Percentiles rank a stretch among this genome's conserved stretches.
phyloP scores from a whole-genome alignment of 2,113 vertebrate species.

The Mobula hypostoma region DNA sequence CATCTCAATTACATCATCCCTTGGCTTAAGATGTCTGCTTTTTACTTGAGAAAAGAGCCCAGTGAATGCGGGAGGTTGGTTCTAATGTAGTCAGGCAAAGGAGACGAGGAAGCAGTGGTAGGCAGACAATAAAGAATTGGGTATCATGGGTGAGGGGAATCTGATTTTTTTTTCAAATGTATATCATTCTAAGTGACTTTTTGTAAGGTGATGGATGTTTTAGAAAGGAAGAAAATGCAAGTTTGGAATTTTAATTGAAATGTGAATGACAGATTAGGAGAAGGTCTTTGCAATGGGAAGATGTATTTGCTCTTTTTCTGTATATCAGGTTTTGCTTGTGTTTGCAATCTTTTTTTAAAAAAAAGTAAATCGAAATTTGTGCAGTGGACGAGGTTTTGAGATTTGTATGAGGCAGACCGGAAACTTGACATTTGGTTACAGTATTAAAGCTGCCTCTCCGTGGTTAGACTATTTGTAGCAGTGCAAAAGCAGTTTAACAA shows the following conservation, averaged over 20 bases:
- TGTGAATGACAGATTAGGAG: slow-evolving; percentile 63
- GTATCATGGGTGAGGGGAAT: slow-evolving; percentile 57
- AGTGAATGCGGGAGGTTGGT: slow-evolving; percentile 43
- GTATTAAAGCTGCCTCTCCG: slow-evolving; percentile 67
- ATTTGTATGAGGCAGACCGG: slow-evolving; percentile 61
- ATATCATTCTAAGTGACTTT: slow-evolving; percentile 80
- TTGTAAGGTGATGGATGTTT: slow-evolving; percentile 73
- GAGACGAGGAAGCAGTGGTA: slow-evolving; percentile 51
- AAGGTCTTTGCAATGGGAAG: slow-evolving; percentile 49
- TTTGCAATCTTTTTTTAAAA: not conserved
- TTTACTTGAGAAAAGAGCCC: slow-evolving; percentile 45
- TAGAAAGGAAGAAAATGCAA: slow-evolving; percentile 60
- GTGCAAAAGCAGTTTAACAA: slow-evolving; percentile 58
- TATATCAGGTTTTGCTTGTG: slow-evolving; percentile 64
- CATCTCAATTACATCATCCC: slow-evolving; percentile 58
- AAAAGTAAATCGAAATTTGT: slow-evolving; percentile 50
- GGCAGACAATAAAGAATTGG: slow-evolving; percentile 46
- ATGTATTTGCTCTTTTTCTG: slow-evolving; percentile 52
- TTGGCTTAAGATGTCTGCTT: slow-evolving; percentile 55
- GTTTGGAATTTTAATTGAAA: slow-evolving; percentile 71
- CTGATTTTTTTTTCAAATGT: slow-evolving; percentile 59
- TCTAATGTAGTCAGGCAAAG: slow-evolving; percentile 50
- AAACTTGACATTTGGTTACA: slow-evolving; percentile 55
- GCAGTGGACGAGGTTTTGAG: slow-evolving; percentile 49
- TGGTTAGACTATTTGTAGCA: slow-evolving; percentile 65